Evolutionary conservation across 1,140 invertebrate species (phyloP).

Genomic region (Macrotrachela quadricornifera): DNA sequence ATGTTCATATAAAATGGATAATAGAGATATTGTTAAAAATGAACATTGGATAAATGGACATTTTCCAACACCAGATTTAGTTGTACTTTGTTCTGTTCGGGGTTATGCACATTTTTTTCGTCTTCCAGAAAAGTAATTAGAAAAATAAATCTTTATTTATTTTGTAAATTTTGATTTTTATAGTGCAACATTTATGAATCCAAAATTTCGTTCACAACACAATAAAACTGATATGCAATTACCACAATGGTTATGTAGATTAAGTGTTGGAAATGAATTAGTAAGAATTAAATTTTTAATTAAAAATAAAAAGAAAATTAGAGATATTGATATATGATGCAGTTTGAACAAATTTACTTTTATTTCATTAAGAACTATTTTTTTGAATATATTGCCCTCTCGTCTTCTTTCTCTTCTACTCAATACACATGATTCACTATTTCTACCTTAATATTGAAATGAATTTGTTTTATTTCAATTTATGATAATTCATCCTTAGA

Average conservation of each 20-base stretch:
- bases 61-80: background rate
- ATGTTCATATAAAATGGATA: background rate
- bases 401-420: no score
- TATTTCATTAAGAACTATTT: no score
- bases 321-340: no score
- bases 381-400: no score
- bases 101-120: background rate
- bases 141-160: no score
- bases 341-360: no score
- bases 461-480: no score
- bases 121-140: constrained; percentile 4
- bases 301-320: no score
- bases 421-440: no score
- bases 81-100: background rate
- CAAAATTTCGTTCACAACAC: background rate
- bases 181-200: background rate
- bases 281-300: background rate
- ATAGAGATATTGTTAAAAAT: background rate
- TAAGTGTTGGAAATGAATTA: background rate
- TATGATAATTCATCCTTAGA: no score
- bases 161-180: background rate
- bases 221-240: background rate
- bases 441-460: no score
- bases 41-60: constrained; percentile 2
- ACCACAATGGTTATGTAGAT: background rate